Evolutionary conservation across 2,113 vertebrate species (phyloP), one percentile per base, ranked within the genome.

Genomic region (Dolichotis patagonum): DNA sequence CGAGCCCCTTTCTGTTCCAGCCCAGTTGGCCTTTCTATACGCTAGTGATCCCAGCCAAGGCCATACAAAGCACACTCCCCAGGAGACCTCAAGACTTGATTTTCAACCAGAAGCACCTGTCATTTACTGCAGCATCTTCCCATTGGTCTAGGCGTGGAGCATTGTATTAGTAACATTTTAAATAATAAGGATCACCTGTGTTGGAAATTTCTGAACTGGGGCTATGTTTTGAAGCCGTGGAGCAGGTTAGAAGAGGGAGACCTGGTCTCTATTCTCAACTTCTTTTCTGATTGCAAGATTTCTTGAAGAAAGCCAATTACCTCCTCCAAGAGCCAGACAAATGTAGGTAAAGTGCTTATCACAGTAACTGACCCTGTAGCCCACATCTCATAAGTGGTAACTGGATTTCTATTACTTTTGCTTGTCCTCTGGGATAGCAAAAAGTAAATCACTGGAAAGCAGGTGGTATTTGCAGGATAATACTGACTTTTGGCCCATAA

Each of bases 11-110:
- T 56, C 32, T 35, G 17, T 38, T 65, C 38, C 7, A 73, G 43
- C 14, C 12, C 0, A 26, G 24, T 20, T 49, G 35, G 41, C 41
- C 49, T 0, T 69, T 58, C 32, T 32, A 3, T 19, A 12, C 26
- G 11, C n/a, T 4, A 2, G 22, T 20, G 17, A 8, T 20, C 73
- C 69, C 80, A 3, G 14, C 4, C 22, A 81, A 52, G 46, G 28
- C 43, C 1, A 5, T 1, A 0, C 16, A n/a, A 58, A 26, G 12
- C 1, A 5, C 16, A 12, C 52, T 26, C 22, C 3, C 14, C 38
- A 35, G 28, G 24, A 26, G 28, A 16, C 2, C 73, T 60, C 9
- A 14, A 22, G 4, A 49, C 56, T 49, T 58, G 20, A 3, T 24
- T 81, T 71, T 49, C 73, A 32, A 4, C 60, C 1, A 2, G 62